Evolutionary conservation across 2,888 invertebrate genomes (phyloP).

Genomic region (Morpho achilles): DNA sequence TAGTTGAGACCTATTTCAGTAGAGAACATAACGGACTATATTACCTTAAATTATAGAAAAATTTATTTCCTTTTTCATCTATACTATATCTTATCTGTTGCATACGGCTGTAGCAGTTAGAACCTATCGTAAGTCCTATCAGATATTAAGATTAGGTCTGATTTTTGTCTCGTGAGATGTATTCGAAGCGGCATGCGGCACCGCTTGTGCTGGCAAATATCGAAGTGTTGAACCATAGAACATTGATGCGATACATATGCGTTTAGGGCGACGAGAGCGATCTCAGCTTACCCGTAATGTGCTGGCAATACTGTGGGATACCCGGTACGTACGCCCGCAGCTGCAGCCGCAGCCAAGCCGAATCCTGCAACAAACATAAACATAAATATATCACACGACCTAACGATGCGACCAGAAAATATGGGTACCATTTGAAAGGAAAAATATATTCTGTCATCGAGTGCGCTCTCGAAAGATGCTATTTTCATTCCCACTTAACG

Average conservation of each 20-base stretch:
- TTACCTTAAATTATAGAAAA: background rate
- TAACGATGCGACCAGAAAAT: constrained; percentile 8
- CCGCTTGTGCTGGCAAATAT: constrained; percentile 75
- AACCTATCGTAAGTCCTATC: constrained; percentile 4
- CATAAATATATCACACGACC: constrained; percentile 31
- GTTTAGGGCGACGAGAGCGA: constrained; percentile 27
- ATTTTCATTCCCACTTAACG: constrained; percentile 69
- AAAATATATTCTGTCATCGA: constrained; percentile 56
- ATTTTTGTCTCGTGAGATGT: constrained; percentile 80
- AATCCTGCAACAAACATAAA: constrained; percentile 62
- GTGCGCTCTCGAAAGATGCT: constrained; percentile 45
- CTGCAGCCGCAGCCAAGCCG: constrained; percentile 70
- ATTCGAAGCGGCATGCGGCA: constrained; percentile 61
- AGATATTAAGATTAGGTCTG: constrained; percentile 41
- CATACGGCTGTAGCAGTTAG: background rate
- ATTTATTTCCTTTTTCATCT: constrained; percentile 1
- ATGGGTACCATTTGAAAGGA: constrained; percentile 23
- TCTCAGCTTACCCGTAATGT: constrained; percentile 89
- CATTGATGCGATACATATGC: constrained; percentile 61
- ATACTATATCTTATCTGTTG: background rate
- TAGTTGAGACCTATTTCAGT: background rate
- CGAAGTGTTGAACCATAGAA: constrained; percentile 75
- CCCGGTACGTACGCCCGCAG: constrained; percentile 87
- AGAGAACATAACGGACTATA: no score
- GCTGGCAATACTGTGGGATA: constrained; percentile 88